phyloP scores from a whole-genome alignment of 2,888 invertebrate genomes.

The Scaptomyza caliginosa region DNA sequence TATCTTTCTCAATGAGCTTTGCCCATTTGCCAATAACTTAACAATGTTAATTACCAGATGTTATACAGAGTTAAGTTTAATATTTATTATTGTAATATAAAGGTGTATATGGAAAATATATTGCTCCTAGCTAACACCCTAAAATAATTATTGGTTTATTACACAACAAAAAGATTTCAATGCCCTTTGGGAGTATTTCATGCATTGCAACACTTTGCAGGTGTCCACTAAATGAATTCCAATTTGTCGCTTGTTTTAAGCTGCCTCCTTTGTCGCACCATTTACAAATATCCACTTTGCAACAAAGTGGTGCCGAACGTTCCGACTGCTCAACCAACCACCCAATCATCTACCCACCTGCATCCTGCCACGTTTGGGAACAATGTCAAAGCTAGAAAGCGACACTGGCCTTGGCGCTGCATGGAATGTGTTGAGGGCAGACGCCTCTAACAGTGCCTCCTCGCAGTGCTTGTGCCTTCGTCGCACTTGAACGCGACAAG shows the following conservation, averaged over 20 bases:
- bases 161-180: not conserved
- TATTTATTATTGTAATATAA: too few species aligned
- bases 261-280: constrained; percentile 7
- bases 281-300: constrained; percentile 22
- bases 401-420: constrained; percentile 49
- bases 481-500: constrained; percentile 38
- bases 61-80: not conserved
- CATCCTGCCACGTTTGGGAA: constrained; percentile 8
- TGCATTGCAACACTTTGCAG: constrained; percentile 11
- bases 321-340: constrained; percentile 4
- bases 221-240: constrained; percentile 43
- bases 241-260: constrained; percentile 42
- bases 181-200: constrained; percentile 5
- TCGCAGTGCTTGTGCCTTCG: not conserved
- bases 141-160: not conserved
- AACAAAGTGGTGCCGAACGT: constrained; percentile 7
- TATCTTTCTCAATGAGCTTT: constrained; percentile 23
- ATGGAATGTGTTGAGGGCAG: constrained; percentile 14
- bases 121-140: too few species aligned
- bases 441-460: constrained; percentile 5
- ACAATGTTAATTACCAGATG: constrained; percentile 14
- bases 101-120: too few species aligned
- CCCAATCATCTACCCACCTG: not conserved
- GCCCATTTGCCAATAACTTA: constrained; percentile 29
- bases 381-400: constrained; percentile 37